Conservation (phyloP, 92 coral and sea anemone species). For the Siderastrea siderea region DNA sequence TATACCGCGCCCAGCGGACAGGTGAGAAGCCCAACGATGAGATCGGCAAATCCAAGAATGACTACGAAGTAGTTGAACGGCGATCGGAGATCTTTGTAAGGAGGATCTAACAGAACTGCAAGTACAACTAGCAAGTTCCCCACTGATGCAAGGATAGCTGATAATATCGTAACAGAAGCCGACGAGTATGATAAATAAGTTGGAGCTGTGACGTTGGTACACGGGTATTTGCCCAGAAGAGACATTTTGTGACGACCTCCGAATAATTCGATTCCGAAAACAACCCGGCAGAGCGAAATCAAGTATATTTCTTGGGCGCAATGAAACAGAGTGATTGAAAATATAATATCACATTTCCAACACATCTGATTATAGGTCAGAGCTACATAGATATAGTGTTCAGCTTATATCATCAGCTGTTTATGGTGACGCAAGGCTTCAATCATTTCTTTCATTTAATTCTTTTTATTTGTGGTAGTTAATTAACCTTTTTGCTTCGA, state of each 20-base stretch:
- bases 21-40: conserved; percentile 80
- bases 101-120: conserved; percentile 89
- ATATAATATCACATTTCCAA: too few relatives aligned
- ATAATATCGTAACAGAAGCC: conserved; percentile 60
- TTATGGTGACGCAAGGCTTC: too few relatives aligned
- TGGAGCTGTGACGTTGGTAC: conserved; percentile 74
- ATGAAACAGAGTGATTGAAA: too few relatives aligned
- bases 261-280: too few relatives aligned
- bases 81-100: conserved; percentile 78
- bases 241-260: conserved; percentile 21
- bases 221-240: conserved; percentile 60
- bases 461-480: too few relatives aligned
- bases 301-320: too few relatives aligned
- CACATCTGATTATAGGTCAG: too few relatives aligned
- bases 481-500: too few relatives aligned
- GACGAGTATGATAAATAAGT: conserved; percentile 78
- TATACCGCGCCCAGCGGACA: conserved; percentile 75
- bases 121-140: conserved; percentile 87
- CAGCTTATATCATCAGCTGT: too few relatives aligned
- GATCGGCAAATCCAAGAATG: conserved; percentile 88
- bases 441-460: too few relatives aligned
- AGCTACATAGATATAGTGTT: too few relatives aligned
- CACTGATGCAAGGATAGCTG: conserved; percentile 71
- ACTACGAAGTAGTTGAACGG: conserved; percentile 85
- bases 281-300: too few relatives aligned